A percentile compares a stretch with the other conserved stretches of the same genome.
Evolutionary conservation across 2,888 invertebrate genomes (phyloP).

Genomic region (Oxyteleia sp.): DNA sequence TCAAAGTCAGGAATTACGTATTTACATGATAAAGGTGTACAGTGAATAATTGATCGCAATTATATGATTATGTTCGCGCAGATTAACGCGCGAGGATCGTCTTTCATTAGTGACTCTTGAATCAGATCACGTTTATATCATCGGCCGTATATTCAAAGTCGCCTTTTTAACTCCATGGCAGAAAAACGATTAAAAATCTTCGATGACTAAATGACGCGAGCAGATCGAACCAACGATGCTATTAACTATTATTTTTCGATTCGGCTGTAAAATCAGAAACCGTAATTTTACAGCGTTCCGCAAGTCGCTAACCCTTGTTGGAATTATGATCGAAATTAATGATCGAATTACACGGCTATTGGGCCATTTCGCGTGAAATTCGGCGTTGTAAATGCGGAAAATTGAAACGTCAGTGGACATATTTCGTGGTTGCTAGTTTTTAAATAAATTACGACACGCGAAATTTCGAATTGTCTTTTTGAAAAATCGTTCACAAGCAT

Average conservation of each 20-base stretch:
- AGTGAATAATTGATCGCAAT: constrained; percentile 66
- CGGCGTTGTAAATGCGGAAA: neutral
- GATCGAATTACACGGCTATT: constrained; percentile 10
- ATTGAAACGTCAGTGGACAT: neutral
- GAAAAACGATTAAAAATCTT: neutral
- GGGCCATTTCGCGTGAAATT: constrained; percentile 11
- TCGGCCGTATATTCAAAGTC: neutral
- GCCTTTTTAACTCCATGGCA: neutral
- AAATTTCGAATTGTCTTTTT: neutral
- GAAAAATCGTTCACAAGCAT: neutral
- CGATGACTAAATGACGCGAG: no score
- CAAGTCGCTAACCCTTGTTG: constrained; percentile 2
- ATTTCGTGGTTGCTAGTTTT: neutral
- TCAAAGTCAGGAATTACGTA: constrained; percentile 67
- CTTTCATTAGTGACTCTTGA: constrained; percentile 43
- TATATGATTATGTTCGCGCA: constrained; percentile 55
- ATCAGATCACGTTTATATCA: neutral
- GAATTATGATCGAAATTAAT: constrained; percentile 38
- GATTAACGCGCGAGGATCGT: constrained; percentile 51
- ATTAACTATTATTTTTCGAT: neutral
- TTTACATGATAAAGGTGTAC: constrained; percentile 65
- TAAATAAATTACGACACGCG: neutral
- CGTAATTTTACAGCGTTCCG: no score
- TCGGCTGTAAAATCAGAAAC: neutral
- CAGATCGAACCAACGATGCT: neutral